Conservation (phyloP, 2,797 vertebrate genomes). For the Chloroceryle inda region DNA sequence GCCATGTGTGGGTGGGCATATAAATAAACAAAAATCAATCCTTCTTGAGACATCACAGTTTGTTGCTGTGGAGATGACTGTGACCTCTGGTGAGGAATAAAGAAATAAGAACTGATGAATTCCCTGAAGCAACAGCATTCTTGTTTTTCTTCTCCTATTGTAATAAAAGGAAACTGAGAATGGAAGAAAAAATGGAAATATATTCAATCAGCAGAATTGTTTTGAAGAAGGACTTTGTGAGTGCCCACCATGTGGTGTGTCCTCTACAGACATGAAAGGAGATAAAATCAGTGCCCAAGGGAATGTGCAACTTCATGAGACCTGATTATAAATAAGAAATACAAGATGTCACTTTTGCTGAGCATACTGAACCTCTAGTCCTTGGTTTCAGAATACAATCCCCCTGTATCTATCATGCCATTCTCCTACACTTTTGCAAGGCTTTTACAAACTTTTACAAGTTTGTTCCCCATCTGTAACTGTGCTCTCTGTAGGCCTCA, state of each 20-base stretch:
- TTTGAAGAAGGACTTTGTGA: conserved; percentile 1
- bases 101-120: conserved; percentile 36
- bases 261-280: not conserved
- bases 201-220: not conserved
- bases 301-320: not conserved
- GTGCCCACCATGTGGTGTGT: not conserved
- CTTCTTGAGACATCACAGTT: conserved; percentile 44
- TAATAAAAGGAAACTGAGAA: conserved; percentile 12
- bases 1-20: not conserved
- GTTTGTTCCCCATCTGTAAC: not conserved
- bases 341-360: not conserved
- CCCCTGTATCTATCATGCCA: fast-evolving
- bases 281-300: not conserved
- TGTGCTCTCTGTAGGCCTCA: not conserved
- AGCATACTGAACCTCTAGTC: not conserved
- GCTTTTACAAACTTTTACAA: no score
- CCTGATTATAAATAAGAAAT: not conserved
- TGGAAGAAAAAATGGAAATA: not conserved
- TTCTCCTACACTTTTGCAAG: not conserved
- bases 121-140: conserved; percentile 14
- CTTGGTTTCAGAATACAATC: not conserved
- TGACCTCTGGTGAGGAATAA: conserved; percentile 40
- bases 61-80: conserved; percentile 64
- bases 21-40: conserved; percentile 54
- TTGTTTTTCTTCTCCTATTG: conserved; percentile 37